Conservation (phyloP, 2,113 vertebrate species). For the Willisornis vidua region DNA sequence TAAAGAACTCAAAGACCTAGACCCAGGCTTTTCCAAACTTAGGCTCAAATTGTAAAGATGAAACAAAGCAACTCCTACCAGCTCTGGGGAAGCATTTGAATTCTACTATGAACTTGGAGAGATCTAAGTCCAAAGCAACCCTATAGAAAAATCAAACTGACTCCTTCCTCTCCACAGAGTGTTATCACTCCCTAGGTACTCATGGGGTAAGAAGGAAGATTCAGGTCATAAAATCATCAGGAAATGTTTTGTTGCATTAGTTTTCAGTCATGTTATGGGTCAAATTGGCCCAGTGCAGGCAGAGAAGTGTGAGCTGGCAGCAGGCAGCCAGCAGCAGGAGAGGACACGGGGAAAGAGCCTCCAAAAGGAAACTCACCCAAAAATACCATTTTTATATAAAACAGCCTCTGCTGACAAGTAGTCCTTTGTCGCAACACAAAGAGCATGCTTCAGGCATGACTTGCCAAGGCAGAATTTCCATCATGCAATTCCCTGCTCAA, state of each 20-base stretch:
- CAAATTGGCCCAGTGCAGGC: background rate
- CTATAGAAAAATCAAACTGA: background rate
- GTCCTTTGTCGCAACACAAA: background rate
- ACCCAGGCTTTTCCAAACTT: background rate
- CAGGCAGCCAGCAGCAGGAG: background rate
- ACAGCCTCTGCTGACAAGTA: slow-evolving; percentile 3
- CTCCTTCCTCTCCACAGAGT: background rate
- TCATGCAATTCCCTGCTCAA: background rate
- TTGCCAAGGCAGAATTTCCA: background rate
- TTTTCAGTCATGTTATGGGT: background rate
- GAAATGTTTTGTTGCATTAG: background rate
- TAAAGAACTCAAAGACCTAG: background rate
- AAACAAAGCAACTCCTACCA: background rate
- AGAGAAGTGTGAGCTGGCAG: background rate
- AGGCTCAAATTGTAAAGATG: background rate
- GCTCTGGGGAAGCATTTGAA: background rate
- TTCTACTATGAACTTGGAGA: background rate
- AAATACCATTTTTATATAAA: slow-evolving; percentile 40
- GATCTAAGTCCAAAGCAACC: background rate
- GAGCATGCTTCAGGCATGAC: background rate
- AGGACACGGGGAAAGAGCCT: background rate
- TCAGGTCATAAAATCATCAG: background rate
- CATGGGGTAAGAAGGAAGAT: background rate
- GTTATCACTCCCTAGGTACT: background rate
- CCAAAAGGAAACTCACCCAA: background rate